Conservation (phyloP, 2,113 vertebrate genomes). For the Beaufortia kweichowensis region DNA sequence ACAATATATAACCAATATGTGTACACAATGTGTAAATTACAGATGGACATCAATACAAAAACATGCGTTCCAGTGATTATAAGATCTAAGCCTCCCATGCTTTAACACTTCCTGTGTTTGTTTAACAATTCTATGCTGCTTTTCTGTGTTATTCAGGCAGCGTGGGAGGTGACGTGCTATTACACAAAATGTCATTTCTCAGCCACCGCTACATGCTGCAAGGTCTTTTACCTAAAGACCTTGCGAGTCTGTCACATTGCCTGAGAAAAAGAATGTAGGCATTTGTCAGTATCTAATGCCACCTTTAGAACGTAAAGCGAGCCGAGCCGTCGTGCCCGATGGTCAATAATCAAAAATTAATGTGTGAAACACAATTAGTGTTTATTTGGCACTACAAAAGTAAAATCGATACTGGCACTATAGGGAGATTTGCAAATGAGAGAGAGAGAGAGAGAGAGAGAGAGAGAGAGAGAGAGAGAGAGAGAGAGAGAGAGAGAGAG, state of each 20-base stretch:
- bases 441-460: conserved; percentile 52
- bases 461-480: conserved; percentile 1
- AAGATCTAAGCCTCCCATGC: conserved; percentile 14
- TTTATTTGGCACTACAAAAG: conserved; percentile 13
- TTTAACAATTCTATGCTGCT: conserved; percentile 9
- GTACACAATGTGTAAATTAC: conserved; percentile 2
- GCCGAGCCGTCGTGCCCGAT: conserved; percentile 39
- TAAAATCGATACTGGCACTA: conserved; percentile 44
- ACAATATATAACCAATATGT: conserved; percentile 6
- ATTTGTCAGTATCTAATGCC: conserved; percentile 52
- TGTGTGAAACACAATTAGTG: conserved; percentile 16
- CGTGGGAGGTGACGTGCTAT: conserved; percentile 23
- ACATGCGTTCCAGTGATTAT: conserved; percentile 11
- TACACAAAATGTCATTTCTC: conserved; percentile 32
- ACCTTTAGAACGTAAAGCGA: conserved; percentile 53
- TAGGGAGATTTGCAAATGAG: conserved; percentile 32
- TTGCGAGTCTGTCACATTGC: not conserved
- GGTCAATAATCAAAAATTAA: conserved; percentile 47
- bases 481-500: conserved; percentile 13
- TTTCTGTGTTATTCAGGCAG: conserved; percentile 28
- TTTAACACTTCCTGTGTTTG: conserved; percentile 20
- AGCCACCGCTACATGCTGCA: conserved; percentile 12
- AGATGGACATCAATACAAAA: conserved; percentile 3
- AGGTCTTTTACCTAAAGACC: conserved; percentile 19
- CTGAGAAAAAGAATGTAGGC: conserved; percentile 6